Percentiles rank a stretch among this genome's conserved stretches.
phyloP scores from a whole-genome alignment of 2,797 vertebrate genomes.

The Premnoplex brunnescens region DNA sequence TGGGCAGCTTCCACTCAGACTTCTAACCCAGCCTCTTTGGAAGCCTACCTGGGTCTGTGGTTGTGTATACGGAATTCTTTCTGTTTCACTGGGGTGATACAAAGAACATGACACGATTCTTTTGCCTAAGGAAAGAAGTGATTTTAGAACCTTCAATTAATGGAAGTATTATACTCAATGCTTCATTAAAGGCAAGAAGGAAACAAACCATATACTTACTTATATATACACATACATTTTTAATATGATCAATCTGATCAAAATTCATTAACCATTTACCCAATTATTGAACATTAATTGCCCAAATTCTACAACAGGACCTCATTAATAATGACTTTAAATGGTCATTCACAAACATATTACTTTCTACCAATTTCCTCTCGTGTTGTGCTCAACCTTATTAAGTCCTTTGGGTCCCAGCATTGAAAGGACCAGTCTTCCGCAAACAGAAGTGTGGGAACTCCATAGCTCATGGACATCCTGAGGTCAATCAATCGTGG shows the following conservation, averaged over 20 bases:
- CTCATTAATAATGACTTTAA: neutral
- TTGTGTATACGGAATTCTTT: neutral
- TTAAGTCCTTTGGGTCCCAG: neutral
- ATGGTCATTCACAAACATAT: neutral
- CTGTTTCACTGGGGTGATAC: neutral
- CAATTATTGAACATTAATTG: neutral
- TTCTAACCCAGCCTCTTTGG: neutral
- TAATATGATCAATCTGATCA: neutral
- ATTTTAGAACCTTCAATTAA: neutral
- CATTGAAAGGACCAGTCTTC: neutral
- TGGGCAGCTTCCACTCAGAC: neutral
- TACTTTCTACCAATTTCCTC: neutral
- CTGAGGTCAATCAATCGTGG: neutral
- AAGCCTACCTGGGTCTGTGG: neutral
- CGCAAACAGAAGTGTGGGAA: neutral
- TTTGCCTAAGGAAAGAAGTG: neutral
- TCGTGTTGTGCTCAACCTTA: neutral
- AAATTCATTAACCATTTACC: neutral
- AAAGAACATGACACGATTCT: neutral
- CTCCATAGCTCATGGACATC: neutral
- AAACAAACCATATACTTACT: neutral
- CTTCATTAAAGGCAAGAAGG: neutral
- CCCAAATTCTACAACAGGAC: neutral
- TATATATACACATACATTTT: neutral
- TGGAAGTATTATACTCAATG: neutral